Evolutionary conservation across 2,888 invertebrate species (phyloP).

Genomic region (Muscina levida): DNA sequence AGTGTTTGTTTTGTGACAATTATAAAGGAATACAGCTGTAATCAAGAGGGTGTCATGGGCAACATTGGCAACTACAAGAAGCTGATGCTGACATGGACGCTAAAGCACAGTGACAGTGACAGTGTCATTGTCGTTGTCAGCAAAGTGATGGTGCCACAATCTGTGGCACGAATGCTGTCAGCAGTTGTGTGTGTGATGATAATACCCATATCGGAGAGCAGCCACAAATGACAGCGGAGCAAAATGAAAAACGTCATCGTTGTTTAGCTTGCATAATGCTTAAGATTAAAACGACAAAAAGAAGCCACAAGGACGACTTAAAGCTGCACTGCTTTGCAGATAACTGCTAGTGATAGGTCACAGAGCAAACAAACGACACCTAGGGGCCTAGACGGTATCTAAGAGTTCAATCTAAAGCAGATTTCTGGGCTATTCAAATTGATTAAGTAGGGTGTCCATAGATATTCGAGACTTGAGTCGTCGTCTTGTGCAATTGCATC

Average conservation of each 20-base stretch:
- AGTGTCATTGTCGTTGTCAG: not conserved
- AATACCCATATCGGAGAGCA: constrained; percentile 5
- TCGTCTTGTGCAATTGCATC: constrained; percentile 31
- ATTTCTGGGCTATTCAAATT: no score
- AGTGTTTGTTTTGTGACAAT: not conserved
- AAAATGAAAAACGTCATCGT: constrained; percentile 19
- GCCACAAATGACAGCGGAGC: constrained; percentile 7
- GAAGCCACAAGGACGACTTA: constrained; percentile 19
- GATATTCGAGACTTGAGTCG: no score
- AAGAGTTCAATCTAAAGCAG: no score
- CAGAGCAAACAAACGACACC: no score
- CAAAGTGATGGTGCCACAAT: not conserved
- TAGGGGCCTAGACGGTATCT: no score
- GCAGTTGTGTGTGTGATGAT: not conserved
- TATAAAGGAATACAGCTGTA: constrained; percentile 3
- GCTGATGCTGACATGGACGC: not conserved
- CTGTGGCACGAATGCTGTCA: constrained; percentile 24
- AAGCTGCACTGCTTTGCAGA: constrained; percentile 17
- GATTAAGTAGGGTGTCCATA: no score
- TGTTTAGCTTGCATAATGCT: constrained; percentile 6
- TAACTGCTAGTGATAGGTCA: no score
- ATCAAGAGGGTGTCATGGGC: constrained; percentile 19
- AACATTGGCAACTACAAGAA: not conserved
- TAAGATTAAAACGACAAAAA: constrained; percentile 1
- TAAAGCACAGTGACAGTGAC: not conserved